These are phyloP conservation scores for Emydocephalus ijimae DNA, from an alignment of 2,113 vertebrate genomes.

Conservation along the genomic window DNA sequence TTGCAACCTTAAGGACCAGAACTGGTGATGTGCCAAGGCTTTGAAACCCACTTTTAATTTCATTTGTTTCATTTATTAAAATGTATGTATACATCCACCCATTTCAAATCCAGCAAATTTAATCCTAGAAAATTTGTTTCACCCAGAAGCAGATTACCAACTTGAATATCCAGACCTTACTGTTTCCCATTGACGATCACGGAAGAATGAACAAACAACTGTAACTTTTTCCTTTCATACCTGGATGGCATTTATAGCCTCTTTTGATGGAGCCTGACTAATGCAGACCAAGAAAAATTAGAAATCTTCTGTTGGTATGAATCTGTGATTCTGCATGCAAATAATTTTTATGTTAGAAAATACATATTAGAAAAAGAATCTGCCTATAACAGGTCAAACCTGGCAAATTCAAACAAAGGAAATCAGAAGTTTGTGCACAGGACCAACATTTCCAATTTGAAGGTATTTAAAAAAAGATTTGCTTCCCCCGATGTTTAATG, in stretches of 20 bases:
- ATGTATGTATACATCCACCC: neutral
- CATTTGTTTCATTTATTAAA: neutral
- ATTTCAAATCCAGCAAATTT: neutral
- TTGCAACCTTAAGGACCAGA: neutral
- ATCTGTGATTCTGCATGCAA: neutral
- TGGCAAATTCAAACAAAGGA: neutral
- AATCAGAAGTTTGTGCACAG: neutral
- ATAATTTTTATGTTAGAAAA: neutral
- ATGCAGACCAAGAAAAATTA: neutral
- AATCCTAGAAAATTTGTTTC: neutral
- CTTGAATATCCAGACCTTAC: neutral
- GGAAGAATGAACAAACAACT: neutral
- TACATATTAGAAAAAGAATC: neutral
- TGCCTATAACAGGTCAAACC: neutral
- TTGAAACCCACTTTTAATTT: neutral
- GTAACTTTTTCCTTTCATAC: neutral
- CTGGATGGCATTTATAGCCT: neutral
- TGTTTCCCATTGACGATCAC: neutral
- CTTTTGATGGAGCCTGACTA: neutral
- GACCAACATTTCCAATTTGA: neutral
- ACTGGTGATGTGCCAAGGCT: neutral
- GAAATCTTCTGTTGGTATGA: neutral
- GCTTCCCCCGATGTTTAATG: neutral
- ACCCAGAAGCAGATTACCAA: neutral
- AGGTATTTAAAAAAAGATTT: neutral